Base-by-base conservation (phyloP, 2,888 invertebrate genomes). In the Lymantria monacha region DNA sequence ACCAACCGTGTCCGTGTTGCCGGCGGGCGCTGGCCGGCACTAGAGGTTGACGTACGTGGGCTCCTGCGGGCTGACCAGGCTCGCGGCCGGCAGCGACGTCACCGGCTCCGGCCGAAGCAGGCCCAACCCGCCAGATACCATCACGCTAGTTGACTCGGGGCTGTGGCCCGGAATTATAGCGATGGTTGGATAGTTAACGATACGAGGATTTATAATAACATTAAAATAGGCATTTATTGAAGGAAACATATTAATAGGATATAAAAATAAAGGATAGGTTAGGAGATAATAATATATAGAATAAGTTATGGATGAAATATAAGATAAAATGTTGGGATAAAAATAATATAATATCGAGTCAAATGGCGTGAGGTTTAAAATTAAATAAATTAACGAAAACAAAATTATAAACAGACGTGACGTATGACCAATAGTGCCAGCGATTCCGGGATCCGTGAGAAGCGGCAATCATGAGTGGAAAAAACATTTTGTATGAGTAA, bases 31-130 rank as follows among this genome's bases (percentile, higher is more conserved):
- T 73, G 83, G 86, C 88, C 87, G 87, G 90, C 93, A 94, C 95
- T 96, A 96, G 93, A 97, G 96, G 94, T 97, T 97, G 91, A 97
- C 97, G 93, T 97, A 97, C 76, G 97, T 97, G 72, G 97, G 97
- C 92, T 97, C 96, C 92, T 96, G 97, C 60, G 95, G 95, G 68
- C 93, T 92, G 57, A 87, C 85, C 63, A 89, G 81, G 61, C 83
- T 79, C 42, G 82, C 80, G 51, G 82, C 79, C 57, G 87, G 87
- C 70, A 91, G 85, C 58, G 91, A 88, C 64, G 91, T 79, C 79
- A 88, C 84, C 77, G 92, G 91, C 89, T 92, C 93, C 74, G 93
- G 88, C 72, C 91, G 82, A 63, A 83, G 90, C 54, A 90, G 85
- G 71, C 89, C 91, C 57, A 91, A 72, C 57, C 89, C 85, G 59